Evolutionary conservation across 92 coral and sea anemone species (phyloP), one percentile per base, ranked within the genome.

Genomic region (Epizoanthus ramosus): DNA sequence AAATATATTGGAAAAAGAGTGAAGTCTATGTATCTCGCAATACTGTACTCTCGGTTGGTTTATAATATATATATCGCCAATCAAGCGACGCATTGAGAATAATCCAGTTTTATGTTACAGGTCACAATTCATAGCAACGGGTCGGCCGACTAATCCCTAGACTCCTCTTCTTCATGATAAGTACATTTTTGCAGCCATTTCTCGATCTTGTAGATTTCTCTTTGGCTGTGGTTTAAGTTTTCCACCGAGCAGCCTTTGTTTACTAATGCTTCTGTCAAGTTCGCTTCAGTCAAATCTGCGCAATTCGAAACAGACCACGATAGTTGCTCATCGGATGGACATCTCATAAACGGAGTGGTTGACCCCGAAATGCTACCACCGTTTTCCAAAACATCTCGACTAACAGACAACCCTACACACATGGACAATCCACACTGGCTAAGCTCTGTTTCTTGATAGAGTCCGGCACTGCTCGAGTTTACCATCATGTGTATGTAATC

Each of bases 401-500:
- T 93, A 15, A 93, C 95, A n/a, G 95, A 87, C 8, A 93, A 85
- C 7, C 95, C 95, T 8, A 85, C 88, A 22, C 90, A 75, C 33
- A 88, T 89, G 2, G 98, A 89, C 75, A 93, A 61, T 67, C 90
- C 94, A 53, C 93, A 82, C 43, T 37, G 43, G 28, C 90, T 88
- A 57, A 83, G 56, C 81, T 91, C 97, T 22, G 87, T 21, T 59
- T 93, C 91, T 9, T 88, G 60, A 22, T 60, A 75, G 6, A 85
- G 80, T 16, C 83, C 91, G 37, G 57, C 31, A 28, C 31, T 70
- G 63, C 23, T 88, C 45, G 92, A 89, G 37, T 79, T 88, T 68
- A 89, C 81, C 92, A 87, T 88, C 94, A 93, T 91, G 56, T 93
- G 91, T 17, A 93, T 93, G 73, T 93, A 93, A 66, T 93, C 98